Conservation (phyloP, 2,113 vertebrate genomes). For the Myotis davidii region DNA sequence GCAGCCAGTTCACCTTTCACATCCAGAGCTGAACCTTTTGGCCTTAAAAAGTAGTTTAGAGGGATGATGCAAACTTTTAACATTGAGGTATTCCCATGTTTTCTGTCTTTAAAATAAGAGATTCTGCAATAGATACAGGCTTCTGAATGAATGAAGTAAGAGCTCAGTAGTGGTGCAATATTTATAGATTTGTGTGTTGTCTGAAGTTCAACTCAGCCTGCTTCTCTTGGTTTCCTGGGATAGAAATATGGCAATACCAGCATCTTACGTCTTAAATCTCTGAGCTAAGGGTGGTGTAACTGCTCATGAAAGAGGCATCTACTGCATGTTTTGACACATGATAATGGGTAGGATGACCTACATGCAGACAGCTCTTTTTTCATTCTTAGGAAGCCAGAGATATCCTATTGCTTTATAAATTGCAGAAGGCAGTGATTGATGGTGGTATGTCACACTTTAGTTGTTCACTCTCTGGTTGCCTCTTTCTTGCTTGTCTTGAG, state of each 20-base stretch:
- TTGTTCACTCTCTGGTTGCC: neutral
- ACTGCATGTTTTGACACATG: neutral
- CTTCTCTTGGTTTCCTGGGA: neutral
- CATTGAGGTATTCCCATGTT: slow-evolving; percentile 3
- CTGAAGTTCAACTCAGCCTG: neutral
- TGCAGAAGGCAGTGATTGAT: neutral
- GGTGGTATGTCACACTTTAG: neutral
- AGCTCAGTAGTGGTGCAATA: neutral
- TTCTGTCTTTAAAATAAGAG: slow-evolving; percentile 55
- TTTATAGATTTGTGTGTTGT: neutral
- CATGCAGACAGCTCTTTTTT: neutral
- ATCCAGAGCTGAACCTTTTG: neutral
- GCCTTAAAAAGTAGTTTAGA: neutral
- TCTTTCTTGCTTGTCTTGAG: neutral
- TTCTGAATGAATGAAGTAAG: neutral
- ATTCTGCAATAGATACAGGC: neutral
- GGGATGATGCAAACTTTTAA: neutral
- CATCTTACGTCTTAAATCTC: neutral
- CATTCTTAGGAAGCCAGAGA: neutral
- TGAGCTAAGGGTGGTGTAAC: neutral
- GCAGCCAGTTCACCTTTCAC: neutral
- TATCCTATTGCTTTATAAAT: neutral
- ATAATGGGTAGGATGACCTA: slow-evolving; percentile 19
- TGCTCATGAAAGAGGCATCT: neutral
- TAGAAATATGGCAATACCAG: neutral